A percentile compares a stretch with the other conserved stretches of the same genome.
Evolutionary conservation across 92 coral and sea anemone species (phyloP).

Genomic region (Epizoanthus scotinus): DNA sequence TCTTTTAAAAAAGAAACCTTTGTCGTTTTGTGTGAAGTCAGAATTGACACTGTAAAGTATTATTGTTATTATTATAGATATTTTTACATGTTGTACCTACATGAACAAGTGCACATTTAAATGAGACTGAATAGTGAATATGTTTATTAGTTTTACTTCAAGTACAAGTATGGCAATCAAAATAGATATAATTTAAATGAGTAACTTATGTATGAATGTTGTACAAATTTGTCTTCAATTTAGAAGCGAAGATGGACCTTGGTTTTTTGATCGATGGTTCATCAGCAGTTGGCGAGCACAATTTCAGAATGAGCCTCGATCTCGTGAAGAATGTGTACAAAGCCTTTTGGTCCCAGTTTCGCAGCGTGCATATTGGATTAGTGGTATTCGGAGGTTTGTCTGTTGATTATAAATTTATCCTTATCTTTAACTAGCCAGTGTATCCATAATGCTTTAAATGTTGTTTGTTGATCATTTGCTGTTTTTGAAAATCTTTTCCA

Average conservation of each 20-base stretch:
- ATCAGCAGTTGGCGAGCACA: conserved; percentile 71
- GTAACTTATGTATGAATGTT: not conserved
- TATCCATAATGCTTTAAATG: conserved; percentile 4
- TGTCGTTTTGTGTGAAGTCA: no score
- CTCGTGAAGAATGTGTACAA: conserved; percentile 60
- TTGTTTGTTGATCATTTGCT: not conserved
- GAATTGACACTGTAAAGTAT: no score
- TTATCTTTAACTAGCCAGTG: not conserved
- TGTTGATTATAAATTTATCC: no score
- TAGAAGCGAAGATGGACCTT: conserved; percentile 82
- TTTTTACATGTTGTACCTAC: no score
- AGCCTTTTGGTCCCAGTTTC: conserved; percentile 81
- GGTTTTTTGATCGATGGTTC: conserved; percentile 91
- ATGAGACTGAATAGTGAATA: no score
- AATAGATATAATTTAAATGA: no score
- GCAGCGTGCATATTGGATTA: conserved; percentile 72
- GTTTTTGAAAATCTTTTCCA: no score
- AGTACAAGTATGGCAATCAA: no score
- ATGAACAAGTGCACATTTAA: no score
- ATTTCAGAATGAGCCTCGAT: conserved; percentile 64
- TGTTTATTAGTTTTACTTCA: no score
- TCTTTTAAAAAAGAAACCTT: no score
- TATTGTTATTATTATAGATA: no score
- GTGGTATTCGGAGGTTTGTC: conserved; percentile 62
- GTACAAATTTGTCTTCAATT: not conserved